These are phyloP conservation scores for Aulostomus chinensis DNA, from an alignment of 2,797 vertebrate genomes.

Conservation along the genomic window DNA sequence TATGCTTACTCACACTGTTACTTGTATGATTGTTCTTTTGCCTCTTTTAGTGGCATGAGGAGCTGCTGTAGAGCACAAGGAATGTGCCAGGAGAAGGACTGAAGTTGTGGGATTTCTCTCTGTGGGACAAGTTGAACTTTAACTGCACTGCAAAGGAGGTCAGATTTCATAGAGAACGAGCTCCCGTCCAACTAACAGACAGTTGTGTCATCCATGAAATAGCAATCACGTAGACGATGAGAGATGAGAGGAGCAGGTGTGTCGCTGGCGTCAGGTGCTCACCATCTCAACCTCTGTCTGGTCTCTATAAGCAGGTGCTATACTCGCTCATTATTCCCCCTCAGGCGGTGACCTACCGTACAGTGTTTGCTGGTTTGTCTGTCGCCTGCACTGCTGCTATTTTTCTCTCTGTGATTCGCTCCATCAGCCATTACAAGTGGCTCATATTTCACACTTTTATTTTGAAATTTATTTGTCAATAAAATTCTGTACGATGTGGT, in stretches of 20 bases:
- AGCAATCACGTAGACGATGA: slow-evolving; percentile 24
- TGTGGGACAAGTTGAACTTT: slow-evolving; percentile 25
- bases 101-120: slow-evolving; percentile 31
- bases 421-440: neutral
- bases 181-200: slow-evolving; percentile 1
- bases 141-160: slow-evolving; percentile 26
- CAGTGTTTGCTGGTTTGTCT: slow-evolving; percentile 20
- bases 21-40: slow-evolving; percentile 65
- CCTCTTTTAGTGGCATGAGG: slow-evolving; percentile 58
- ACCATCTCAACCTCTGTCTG: slow-evolving; percentile 52
- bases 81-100: slow-evolving; percentile 40
- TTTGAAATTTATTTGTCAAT: slow-evolving; percentile 23
- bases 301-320: slow-evolving; percentile 38
- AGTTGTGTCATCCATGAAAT: slow-evolving; percentile 23
- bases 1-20: slow-evolving; percentile 55
- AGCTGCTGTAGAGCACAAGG: slow-evolving; percentile 46
- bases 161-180: slow-evolving; percentile 17
- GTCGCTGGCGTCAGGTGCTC: slow-evolving; percentile 34
- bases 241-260: slow-evolving; percentile 55
- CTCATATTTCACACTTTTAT: slow-evolving; percentile 33
- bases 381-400: slow-evolving; percentile 6
- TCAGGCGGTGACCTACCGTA: slow-evolving; percentile 31
- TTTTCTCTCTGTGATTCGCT: slow-evolving; percentile 7
- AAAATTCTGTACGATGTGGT: slow-evolving; percentile 2
- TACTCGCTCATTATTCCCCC: slow-evolving; percentile 56